Base-by-base conservation (phyloP, 92 coral and sea anemone genomes). In the Micromussa lordhowensis region DNA sequence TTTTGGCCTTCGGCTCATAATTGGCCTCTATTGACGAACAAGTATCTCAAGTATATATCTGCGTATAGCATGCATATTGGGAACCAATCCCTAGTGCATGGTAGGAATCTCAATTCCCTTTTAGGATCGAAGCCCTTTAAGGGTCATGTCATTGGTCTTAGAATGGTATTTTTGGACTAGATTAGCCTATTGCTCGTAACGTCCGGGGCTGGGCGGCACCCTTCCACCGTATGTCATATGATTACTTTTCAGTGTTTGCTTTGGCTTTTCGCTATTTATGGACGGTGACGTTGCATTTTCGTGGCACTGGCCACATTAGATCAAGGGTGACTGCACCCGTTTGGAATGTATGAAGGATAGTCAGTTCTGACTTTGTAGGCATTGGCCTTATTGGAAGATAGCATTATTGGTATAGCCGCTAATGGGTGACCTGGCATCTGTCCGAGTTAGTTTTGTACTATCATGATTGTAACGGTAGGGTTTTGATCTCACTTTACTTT, bases 1-100 rank as follows among this genome's bases (percentile, higher is more conserved):
- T 61, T 80, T 59, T 81, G 85, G 85, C 85, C 85, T 81, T 81
- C 74, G 54, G 85, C 85, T 81, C 75, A 81, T 40, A 63, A 26
- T 55, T 78, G 68, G 68, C 40, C 82, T 49, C 13, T 78, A 53
- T 3, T 78, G 5, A 26, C 66, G 8, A 29, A 68, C 3, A 68
- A 8, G 15, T 68, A 78, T 53, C 11, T 28, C 38, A 17, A 15
- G 24, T 53, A 49, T 78, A 24, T 78, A 28, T 53, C 40, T 5
- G 66, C 48, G 2, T 28, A 49, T 29, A 49, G 66, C 36, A 78
- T 48, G 55, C 80, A 40, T 48, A 19, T 40, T 22, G 80, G 34
- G 32, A 76, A 40, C 34, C 29, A 76, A 59, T 44, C 58, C 58
- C 58, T 76, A 14, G 5, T 3, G 5, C 74, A 68, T 26, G 21